Conservation (phyloP, 2,797 vertebrate species). For the Pterois miles region DNA sequence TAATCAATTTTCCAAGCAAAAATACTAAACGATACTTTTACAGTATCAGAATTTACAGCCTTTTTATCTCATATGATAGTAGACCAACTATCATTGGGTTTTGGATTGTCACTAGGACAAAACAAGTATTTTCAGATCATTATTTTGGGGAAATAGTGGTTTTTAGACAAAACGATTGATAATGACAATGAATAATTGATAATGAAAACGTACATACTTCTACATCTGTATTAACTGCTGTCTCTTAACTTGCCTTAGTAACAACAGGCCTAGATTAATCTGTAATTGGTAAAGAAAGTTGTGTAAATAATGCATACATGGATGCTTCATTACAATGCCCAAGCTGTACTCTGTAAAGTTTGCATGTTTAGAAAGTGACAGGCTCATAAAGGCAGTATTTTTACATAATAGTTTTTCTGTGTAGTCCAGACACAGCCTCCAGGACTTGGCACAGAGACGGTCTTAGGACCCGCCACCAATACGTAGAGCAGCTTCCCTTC, state of each 20-base stretch:
- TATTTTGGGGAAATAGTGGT: not conserved
- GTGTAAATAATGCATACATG: not conserved
- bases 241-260: not conserved
- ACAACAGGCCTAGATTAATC: not conserved
- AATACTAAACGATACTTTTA: too few species aligned
- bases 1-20: too few species aligned
- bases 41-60: too few species aligned
- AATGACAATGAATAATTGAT: not conserved
- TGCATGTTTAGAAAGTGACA: not conserved
- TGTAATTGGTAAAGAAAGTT: not conserved
- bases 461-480: slow-evolving; percentile 18
- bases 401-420: slow-evolving; percentile 10
- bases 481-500: slow-evolving; percentile 30
- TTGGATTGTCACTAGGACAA: not conserved
- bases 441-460: slow-evolving; percentile 24
- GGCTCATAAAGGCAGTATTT: not conserved
- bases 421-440: slow-evolving; percentile 10
- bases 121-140: not conserved
- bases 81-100: not conserved
- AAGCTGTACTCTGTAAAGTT: not conserved
- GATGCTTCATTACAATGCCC: not conserved
- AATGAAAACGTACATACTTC: not conserved
- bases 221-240: not conserved
- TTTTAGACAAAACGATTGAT: not conserved
- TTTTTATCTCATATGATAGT: too few species aligned